Percentiles rank a stretch among this genome's conserved stretches.
phyloP scores from a whole-genome alignment of 2,888 invertebrate genomes.

The Drosophila longiperda region DNA sequence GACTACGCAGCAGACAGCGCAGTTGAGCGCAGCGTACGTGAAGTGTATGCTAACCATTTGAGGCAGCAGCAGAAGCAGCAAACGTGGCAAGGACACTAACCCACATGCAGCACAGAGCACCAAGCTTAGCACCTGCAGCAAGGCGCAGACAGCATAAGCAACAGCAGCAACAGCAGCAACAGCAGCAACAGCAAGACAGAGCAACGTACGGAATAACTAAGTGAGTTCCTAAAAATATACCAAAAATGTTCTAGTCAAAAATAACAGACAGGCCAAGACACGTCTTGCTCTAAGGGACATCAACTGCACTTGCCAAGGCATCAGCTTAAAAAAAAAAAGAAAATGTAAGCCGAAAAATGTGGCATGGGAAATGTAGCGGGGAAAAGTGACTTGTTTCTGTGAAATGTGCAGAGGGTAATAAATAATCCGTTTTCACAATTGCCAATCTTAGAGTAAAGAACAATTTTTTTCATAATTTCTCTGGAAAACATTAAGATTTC shows the following conservation, averaged over 20 bases:
- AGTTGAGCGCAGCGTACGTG: slow-evolving; percentile 70
- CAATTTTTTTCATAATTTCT: background rate
- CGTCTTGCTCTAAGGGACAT: slow-evolving; percentile 27
- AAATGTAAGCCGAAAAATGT: background rate
- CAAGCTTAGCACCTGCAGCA: slow-evolving; percentile 69
- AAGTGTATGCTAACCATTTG: slow-evolving; percentile 69
- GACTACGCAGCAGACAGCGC: slow-evolving; percentile 69
- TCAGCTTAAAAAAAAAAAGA: slow-evolving; percentile 6
- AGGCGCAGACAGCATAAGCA: slow-evolving; percentile 50
- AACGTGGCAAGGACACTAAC: slow-evolving; percentile 53
- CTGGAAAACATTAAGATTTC: background rate
- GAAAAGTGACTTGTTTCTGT: background rate
- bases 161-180: slow-evolving; percentile 31
- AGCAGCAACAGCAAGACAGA: slow-evolving; percentile 40
- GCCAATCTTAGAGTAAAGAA: background rate
- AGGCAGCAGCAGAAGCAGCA: slow-evolving; percentile 35
- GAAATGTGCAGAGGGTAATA: background rate
- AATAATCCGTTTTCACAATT: background rate
- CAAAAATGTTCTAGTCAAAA: slow-evolving; percentile 26
- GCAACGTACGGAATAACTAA: slow-evolving; percentile 70
- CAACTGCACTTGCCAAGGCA: slow-evolving; percentile 37
- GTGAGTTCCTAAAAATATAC: slow-evolving; percentile 47
- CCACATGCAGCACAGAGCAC: slow-evolving; percentile 52
- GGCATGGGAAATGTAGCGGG: background rate
- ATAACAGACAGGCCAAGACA: slow-evolving; percentile 32